These are phyloP conservation scores for Drusus annulatus DNA, from an alignment of 1,140 invertebrate genomes.

Conservation along the genomic window DNA sequence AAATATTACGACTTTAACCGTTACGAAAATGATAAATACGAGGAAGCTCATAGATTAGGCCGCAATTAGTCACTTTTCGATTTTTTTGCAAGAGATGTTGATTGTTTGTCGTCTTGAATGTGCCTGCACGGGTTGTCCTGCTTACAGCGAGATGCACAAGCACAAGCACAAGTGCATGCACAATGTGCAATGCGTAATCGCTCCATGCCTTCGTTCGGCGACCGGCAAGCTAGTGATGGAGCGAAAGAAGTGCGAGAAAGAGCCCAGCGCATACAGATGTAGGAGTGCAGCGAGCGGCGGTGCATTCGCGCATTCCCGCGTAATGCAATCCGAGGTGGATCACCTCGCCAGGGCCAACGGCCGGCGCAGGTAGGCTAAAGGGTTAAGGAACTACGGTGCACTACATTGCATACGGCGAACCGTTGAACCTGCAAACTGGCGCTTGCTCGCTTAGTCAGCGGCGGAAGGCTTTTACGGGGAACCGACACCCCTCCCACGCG, in stretches of 20 bases:
- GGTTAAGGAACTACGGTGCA: constrained; percentile 72
- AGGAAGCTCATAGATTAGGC: too few relatives aligned
- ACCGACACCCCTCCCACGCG: too few relatives aligned
- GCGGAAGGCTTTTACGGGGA: constrained; percentile 39
- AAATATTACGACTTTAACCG: too few relatives aligned
- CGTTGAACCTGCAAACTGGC: constrained; percentile 69
- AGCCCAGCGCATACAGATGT: neutral
- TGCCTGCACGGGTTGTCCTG: neutral
- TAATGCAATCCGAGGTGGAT: constrained; percentile 59
- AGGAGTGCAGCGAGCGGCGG: constrained; percentile 5
- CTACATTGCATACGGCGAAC: constrained; percentile 73
- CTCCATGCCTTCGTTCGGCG: too few relatives aligned
- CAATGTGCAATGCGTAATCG: neutral
- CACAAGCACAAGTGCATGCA: neutral
- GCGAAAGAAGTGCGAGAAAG: neutral
- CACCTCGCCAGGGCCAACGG: constrained; percentile 69
- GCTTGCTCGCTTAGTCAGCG: constrained; percentile 58
- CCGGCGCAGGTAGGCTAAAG: constrained; percentile 71
- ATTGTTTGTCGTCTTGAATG: neutral
- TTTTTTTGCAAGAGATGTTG: too few relatives aligned
- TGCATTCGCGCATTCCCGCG: constrained; percentile 22
- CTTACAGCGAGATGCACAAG: neutral
- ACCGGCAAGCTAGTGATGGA: neutral
- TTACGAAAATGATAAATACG: too few relatives aligned
- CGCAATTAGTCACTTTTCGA: too few relatives aligned